A percentile compares a stretch with the other conserved stretches of the same genome.
Conservation (phyloP, 2,888 invertebrate species). For the Parnassius mnemosyne region DNA sequence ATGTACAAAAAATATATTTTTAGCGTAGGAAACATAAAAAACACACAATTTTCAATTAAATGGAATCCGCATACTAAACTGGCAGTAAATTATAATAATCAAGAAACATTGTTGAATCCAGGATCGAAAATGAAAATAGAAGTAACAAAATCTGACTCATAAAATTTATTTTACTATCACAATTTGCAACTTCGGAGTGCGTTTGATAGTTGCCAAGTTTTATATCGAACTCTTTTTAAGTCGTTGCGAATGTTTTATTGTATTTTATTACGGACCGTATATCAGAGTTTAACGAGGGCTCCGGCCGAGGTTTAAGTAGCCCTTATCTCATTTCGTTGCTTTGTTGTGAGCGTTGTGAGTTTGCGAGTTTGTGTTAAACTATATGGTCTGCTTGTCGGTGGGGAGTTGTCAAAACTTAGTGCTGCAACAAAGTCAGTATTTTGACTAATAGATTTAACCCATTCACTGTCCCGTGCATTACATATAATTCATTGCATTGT, state of each 20-base stretch:
- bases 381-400: conserved; percentile 7
- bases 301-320: conserved; percentile 64
- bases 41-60: conserved; percentile 16
- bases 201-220: conserved; percentile 69
- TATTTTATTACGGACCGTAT: conserved; percentile 75
- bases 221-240: conserved; percentile 74
- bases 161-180: conserved; percentile 72
- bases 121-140: conserved; percentile 61
- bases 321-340: conserved; percentile 69
- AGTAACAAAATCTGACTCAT: conserved; percentile 51
- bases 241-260: conserved; percentile 77
- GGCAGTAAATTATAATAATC: conserved; percentile 24
- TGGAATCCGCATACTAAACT: conserved; percentile 7
- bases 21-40: conserved; percentile 2
- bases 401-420: conserved; percentile 13
- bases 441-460: conserved; percentile 11
- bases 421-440: conserved; percentile 16
- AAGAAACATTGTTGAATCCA: conserved; percentile 48
- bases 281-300: conserved; percentile 74
- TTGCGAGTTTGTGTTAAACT: conserved; percentile 32
- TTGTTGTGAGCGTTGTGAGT: conserved; percentile 58
- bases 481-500: too few species aligned
- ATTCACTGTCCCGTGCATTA: too few species aligned
- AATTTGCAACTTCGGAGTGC: conserved; percentile 51
- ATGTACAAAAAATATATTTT: too few species aligned